These are phyloP conservation scores for Pachyseris speciosa DNA, from an alignment of 64 coral and sea anemone species.

Conservation along the genomic window DNA sequence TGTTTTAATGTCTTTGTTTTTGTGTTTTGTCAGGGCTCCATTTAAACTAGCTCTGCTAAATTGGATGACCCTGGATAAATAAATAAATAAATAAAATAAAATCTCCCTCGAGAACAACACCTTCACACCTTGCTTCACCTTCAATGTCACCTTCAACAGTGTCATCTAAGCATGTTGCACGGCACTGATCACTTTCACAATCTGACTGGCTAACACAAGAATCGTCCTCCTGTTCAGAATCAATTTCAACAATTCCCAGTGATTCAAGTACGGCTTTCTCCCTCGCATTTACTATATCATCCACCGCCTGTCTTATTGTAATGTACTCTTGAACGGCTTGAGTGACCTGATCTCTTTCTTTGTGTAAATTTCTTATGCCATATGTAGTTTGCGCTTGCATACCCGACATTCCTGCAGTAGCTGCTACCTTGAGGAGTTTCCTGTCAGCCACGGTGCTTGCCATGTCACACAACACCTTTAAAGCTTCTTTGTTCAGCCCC, in stretches of 20 bases:
- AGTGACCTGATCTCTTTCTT: slow-evolving; percentile 39
- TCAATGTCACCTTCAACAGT: slow-evolving; percentile 5
- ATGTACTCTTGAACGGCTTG: slow-evolving; percentile 61
- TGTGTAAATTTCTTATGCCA: slow-evolving; percentile 33
- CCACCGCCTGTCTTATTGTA: slow-evolving; percentile 45
- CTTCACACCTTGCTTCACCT: not conserved
- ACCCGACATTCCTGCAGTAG: not conserved
- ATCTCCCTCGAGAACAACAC: not conserved
- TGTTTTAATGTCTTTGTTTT: too few relatives aligned
- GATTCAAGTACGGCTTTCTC: slow-evolving; percentile 38
- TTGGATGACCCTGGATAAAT: too few relatives aligned
- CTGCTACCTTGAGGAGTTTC: slow-evolving; percentile 19
- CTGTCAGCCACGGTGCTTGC: slow-evolving; percentile 60
- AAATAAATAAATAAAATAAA: too few relatives aligned
- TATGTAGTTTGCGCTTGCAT: slow-evolving; percentile 46
- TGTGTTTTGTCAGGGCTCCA: too few relatives aligned
- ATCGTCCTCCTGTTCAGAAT: slow-evolving; percentile 20
- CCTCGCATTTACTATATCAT: slow-evolving; percentile 51
- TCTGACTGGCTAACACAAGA: slow-evolving; percentile 9
- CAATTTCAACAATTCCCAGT: slow-evolving; percentile 6
- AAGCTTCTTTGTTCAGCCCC: slow-evolving; percentile 25
- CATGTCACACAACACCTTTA: slow-evolving; percentile 45
- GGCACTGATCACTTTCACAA: slow-evolving; percentile 19
- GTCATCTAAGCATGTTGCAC: not conserved
- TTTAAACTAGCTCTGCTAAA: not conserved